Conservation (phyloP, 2,113 vertebrate genomes). For the Plotosus lineatus region DNA sequence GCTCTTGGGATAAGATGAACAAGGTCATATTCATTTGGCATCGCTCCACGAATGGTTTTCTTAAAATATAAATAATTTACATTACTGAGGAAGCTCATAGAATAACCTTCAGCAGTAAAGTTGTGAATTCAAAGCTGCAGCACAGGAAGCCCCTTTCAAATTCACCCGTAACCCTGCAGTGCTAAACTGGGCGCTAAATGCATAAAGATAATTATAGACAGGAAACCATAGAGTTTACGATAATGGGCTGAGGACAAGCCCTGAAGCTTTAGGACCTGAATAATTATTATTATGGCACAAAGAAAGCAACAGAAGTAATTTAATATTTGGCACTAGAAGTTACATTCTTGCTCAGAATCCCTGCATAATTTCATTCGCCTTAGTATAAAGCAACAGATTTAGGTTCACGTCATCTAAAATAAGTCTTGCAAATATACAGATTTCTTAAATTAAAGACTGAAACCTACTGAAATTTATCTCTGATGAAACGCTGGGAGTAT, state of each 20-base stretch:
- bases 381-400: slow-evolving; percentile 19
- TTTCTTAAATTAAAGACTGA: not conserved
- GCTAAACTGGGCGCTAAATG: not conserved
- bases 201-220: not conserved
- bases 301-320: slow-evolving; percentile 24
- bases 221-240: slow-evolving; percentile 20
- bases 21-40: slow-evolving; percentile 2
- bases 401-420: not conserved
- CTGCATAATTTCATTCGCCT: slow-evolving; percentile 41
- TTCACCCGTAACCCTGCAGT: not conserved
- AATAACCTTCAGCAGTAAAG: not conserved
- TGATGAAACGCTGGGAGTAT: not conserved
- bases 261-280: slow-evolving; percentile 40
- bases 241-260: slow-evolving; percentile 27
- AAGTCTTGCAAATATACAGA: not conserved
- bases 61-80: not conserved
- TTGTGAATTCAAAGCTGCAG: not conserved
- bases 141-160: not conserved
- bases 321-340: slow-evolving; percentile 42
- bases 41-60: not conserved
- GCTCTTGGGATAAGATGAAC: not conserved
- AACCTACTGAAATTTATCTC: not conserved
- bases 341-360: slow-evolving; percentile 34
- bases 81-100: not conserved
- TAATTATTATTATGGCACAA: slow-evolving; percentile 25